Evolutionary conservation across 2,888 invertebrate species (phyloP).

Genomic region (Blastobasis lacticolella): DNA sequence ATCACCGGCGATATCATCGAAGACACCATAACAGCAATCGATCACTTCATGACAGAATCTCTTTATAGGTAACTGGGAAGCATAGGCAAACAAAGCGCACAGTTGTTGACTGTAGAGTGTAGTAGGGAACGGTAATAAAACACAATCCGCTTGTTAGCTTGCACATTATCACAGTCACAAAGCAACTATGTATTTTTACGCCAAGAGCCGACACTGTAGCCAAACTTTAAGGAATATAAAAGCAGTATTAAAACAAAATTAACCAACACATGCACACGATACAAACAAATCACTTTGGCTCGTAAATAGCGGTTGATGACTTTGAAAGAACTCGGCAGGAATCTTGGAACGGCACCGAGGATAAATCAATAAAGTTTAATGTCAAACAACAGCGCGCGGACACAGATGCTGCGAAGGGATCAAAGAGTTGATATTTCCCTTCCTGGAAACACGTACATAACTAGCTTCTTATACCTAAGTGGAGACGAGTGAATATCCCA

Average conservation of each 20-base stretch:
- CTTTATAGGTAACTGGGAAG: no score
- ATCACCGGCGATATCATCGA: no score
- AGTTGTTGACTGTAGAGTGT: no score
- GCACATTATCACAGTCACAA: no score
- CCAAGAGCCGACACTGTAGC: no score
- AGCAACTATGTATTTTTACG: no score
- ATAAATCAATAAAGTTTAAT: neutral
- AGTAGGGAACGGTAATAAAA: no score
- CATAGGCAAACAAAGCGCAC: no score
- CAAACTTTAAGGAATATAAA: neutral
- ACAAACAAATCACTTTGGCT: constrained; percentile 39
- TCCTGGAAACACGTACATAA: neutral
- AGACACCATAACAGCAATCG: no score
- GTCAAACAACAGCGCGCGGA: neutral
- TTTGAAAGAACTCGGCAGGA: constrained; percentile 21
- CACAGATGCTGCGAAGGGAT: neutral
- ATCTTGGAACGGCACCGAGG: neutral
- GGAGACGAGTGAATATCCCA: no score
- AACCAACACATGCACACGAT: constrained; percentile 32
- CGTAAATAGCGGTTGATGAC: constrained; percentile 39
- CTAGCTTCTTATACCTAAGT: neutral
- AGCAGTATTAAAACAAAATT: constrained; percentile 19
- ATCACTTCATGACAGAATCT: no score
- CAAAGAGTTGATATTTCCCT: neutral
- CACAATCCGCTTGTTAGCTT: no score